These are phyloP conservation scores for Girardia tigrina DNA, from an alignment of 2,888 invertebrate genomes.

Conservation along the genomic window DNA sequence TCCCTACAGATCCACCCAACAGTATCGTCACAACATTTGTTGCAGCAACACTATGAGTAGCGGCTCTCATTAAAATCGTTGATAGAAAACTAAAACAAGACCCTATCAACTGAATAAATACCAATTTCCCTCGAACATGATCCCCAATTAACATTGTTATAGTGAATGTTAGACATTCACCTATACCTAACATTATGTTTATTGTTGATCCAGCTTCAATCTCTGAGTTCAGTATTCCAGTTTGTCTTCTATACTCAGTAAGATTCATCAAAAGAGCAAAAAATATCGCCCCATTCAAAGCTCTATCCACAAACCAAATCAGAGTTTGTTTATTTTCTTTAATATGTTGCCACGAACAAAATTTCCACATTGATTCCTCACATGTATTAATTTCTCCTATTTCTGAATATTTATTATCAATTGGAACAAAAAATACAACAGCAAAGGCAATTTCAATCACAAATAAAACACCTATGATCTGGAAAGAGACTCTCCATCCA, in stretches of 20 bases:
- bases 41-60: neutral
- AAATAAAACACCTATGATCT: conserved; percentile 30
- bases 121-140: conserved; percentile 30
- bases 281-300: conserved; percentile 35
- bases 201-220: neutral
- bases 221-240: neutral
- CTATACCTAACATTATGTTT: conserved; percentile 30
- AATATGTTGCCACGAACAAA: conserved; percentile 32
- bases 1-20: conserved; percentile 32
- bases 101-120: conserved; percentile 26
- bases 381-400: neutral
- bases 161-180: conserved; percentile 36
- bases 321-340: conserved; percentile 31
- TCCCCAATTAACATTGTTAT: conserved; percentile 31
- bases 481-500: conserved; percentile 33
- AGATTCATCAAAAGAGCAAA: conserved; percentile 36
- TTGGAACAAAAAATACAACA: conserved; percentile 24
- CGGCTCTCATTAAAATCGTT: neutral
- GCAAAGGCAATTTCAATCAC: neutral
- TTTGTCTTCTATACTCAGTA: neutral
- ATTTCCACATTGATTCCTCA: neutral
- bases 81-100: neutral
- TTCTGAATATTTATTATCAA: neutral
- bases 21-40: conserved; percentile 12
- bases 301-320: conserved; percentile 32